A percentile compares a stretch with the other conserved stretches of the same genome.
Evolutionary conservation across 1,140 invertebrate genomes (phyloP).

Genomic region (Drosophila novamexicana): DNA sequence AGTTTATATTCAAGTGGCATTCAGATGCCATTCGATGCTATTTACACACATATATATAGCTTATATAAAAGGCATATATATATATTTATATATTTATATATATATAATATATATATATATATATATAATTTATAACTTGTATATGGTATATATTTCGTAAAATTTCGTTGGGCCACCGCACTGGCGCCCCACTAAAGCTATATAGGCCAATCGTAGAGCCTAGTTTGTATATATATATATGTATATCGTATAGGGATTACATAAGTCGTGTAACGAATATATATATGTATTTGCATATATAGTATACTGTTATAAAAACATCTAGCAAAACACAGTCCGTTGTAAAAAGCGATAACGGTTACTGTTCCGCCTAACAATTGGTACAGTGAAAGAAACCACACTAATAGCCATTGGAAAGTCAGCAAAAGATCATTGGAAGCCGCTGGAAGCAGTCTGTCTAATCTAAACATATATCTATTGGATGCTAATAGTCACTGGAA

Average conservation of each 20-base stretch:
- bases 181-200: constrained; percentile 39
- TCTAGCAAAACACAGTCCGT: constrained; percentile 50
- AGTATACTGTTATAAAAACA: constrained; percentile 25
- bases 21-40: constrained; percentile 8
- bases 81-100: constrained; percentile 14
- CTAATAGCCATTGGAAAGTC: neutral
- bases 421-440: neutral
- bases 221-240: constrained; percentile 23
- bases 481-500: constrained; percentile 14
- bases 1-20: constrained; percentile 9
- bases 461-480: neutral
- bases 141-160: constrained; percentile 41
- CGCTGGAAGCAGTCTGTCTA: neutral
- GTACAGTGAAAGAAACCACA: neutral
- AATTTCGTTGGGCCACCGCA: constrained; percentile 27
- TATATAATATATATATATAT: constrained; percentile 21
- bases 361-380: neutral
- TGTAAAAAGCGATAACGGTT: constrained; percentile 20
- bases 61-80: constrained; percentile 22
- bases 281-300: constrained; percentile 19
- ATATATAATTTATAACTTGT: constrained; percentile 21
- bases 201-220: constrained; percentile 10
- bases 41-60: constrained; percentile 11
- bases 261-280: constrained; percentile 6
- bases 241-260: constrained; percentile 20